Evolutionary conservation across 2,888 invertebrate species (phyloP), one percentile per base, ranked within the genome.

Genomic region (Perdita meconis): DNA sequence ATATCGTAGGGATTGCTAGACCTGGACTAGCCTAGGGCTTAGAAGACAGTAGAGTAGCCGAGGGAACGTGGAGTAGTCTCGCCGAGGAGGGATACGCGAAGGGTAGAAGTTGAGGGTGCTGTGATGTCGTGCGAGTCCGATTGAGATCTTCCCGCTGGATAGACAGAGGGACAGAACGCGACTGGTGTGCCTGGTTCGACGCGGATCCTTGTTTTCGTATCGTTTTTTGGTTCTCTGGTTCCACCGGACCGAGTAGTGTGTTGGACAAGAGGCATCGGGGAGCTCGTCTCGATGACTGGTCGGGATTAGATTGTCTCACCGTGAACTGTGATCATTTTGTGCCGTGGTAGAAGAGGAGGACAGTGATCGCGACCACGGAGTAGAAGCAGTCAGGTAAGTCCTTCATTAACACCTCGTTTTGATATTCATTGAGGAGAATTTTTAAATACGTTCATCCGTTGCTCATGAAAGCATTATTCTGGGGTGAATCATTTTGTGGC

Each of bases 281-380:
- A 22, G 70, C 24, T 40, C 56, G 22, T 30, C 36, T 36, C 61
- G 61, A 84, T 83, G 81, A 81, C 50, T 55, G 59, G 61, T 59
- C 36, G 57, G 70, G 70, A 70, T 63, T 73, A 76, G 60, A 68
- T 80, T 65, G 57, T 59, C 56, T 42, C 66, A 57, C 64, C 70
- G 84, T 81, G 70, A 84, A 84, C 73, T 79, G 83, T 83, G 84
- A 81, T 83, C 81, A 74, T 47, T 68, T 70, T 78, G 82, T 84
- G 81, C 68, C 70, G 69, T 61, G 71, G 68, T 42, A 60, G 59
- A 57, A 30, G 47, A 38, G 65, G 51, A 42, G 42, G 30, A 44
- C 26, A 57, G 60, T 26, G 69, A 68, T 61, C 59, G 44, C 40
- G 50, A 67, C 71, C 68, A 72, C 78, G 64, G 70, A 38, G 56